Evolutionary conservation across 1,140 invertebrate species (phyloP), one percentile per base, ranked within the genome.

Genomic region (Macrosteles quadrilineatus): DNA sequence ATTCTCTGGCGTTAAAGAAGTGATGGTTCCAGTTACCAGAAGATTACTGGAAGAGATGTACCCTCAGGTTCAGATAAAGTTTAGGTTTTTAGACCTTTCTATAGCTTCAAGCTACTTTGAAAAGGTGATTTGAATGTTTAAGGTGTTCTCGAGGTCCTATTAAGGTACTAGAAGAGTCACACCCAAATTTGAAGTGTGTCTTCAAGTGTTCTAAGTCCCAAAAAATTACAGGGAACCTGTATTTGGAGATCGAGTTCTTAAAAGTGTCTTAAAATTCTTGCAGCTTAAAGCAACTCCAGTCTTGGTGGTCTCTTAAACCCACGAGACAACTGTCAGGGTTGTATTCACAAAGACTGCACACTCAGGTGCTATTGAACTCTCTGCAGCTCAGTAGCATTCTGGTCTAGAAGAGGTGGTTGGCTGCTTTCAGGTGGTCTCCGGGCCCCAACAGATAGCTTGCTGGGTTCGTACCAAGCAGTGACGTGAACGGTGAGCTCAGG

Each of bases 361-460:
- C 47, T 27, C 53, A 31, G 40, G 14, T 1, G 25, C 68, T 0
- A 12, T 6, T 6, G 31, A 25, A n/a, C 68, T 50, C 14, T 30
- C 67, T 62, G 14, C 57, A 62, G 19, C 32, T 36, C 32, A 36
- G 32, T 6, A 14, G 4, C 25, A 57, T 12, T 12, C 25, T 23
- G 23, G 55, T 47, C 68, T 69, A 74, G 66, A 74, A 74, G 29
- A 74, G 71, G 53, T 74, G 71, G 43, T 72, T 71, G 12, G 73
- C 59, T 9, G 70, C 53, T 40, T 72, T 70, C 6, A 70, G 69
- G 21, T 68, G 68, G 45, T 71, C 68, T 29, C 50, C 45, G 9
- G 73, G 66, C 14, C 67, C 67, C 14, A 73, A 67, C 17, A 74
- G 69, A 55, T 74, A 74, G 31, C 69, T 64, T 12, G 69, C 69